Conservation (phyloP, 1,140 invertebrate genomes). For the Sarcophaga peregrina region DNA sequence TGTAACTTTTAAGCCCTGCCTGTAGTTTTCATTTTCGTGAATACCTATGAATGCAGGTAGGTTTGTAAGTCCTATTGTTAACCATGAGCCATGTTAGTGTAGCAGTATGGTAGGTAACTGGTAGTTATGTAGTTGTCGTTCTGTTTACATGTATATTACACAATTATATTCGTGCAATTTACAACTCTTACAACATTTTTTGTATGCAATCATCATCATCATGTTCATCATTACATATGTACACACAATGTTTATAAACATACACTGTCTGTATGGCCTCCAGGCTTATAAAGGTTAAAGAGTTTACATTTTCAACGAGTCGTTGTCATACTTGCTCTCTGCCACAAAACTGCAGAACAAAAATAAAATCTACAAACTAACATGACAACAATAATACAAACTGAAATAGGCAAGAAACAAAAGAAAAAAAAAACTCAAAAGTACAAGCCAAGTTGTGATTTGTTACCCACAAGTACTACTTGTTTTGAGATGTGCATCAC, state of each 20-base stretch:
- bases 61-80: neutral
- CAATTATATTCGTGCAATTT: neutral
- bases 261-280: constrained; percentile 5
- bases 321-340: neutral
- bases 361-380: no score
- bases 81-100: neutral
- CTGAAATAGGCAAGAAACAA: neutral
- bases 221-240: no score
- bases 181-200: neutral
- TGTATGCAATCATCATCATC: no score
- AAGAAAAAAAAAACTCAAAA: neutral
- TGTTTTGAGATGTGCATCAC: neutral
- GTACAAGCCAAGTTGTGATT: constrained; percentile 9
- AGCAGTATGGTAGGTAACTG: neutral
- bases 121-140: neutral
- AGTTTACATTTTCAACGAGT: constrained; percentile 22
- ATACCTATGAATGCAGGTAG: neutral
- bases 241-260: neutral
- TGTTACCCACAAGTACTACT: constrained; percentile 11
- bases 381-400: neutral
- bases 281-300: constrained; percentile 18
- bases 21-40: neutral
- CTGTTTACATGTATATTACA: neutral
- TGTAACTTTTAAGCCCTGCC: no score
- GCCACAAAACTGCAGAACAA: neutral